These are phyloP conservation scores for Chiridota heheva DNA, from an alignment of 35 echinoderm and acorn worm genomes.

Conservation along the genomic window DNA sequence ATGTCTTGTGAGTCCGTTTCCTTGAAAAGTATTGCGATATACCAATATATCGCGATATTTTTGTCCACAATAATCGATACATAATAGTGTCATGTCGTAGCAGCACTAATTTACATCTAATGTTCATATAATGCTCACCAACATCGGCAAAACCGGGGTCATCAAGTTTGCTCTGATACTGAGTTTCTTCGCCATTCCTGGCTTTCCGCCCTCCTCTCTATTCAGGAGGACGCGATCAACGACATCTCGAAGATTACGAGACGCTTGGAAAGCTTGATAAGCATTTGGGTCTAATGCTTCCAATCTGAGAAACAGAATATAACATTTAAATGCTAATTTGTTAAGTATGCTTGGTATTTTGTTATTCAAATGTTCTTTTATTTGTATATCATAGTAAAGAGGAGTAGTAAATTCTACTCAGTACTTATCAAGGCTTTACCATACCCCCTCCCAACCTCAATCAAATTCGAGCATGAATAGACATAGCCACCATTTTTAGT, in stretches of 20 bases:
- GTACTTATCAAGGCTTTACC: too few species aligned
- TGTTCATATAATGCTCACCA: slow-evolving; percentile 89
- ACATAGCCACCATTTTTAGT: too few species aligned
- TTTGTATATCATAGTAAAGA: too few species aligned
- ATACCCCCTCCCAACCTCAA: too few species aligned
- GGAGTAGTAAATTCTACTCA: too few species aligned
- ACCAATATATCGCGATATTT: too few species aligned
- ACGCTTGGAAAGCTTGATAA: slow-evolving; percentile 94
- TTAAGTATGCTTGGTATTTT: neutral
- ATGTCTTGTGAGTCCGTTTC: too few species aligned
- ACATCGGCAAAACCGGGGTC: slow-evolving; percentile 95
- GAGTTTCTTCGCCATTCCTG: slow-evolving; percentile 92
- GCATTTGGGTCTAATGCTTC: slow-evolving; percentile 91
- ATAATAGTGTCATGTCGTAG: too few species aligned
- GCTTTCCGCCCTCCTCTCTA: slow-evolving; percentile 42
- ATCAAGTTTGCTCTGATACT: slow-evolving; percentile 80
- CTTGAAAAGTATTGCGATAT: too few species aligned
- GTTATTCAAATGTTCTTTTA: neutral
- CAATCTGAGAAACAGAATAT: slow-evolving; percentile 31
- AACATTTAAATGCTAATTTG: neutral
- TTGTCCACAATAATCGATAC: too few species aligned
- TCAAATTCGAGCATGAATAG: too few species aligned
- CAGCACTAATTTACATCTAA: too few species aligned
- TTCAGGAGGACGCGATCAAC: slow-evolving; percentile 80
- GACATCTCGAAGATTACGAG: slow-evolving; percentile 78